A percentile compares a stretch with the other conserved stretches of the same genome.
Conservation (phyloP, 2,113 vertebrate genomes). For the Notothenia coriiceps region DNA sequence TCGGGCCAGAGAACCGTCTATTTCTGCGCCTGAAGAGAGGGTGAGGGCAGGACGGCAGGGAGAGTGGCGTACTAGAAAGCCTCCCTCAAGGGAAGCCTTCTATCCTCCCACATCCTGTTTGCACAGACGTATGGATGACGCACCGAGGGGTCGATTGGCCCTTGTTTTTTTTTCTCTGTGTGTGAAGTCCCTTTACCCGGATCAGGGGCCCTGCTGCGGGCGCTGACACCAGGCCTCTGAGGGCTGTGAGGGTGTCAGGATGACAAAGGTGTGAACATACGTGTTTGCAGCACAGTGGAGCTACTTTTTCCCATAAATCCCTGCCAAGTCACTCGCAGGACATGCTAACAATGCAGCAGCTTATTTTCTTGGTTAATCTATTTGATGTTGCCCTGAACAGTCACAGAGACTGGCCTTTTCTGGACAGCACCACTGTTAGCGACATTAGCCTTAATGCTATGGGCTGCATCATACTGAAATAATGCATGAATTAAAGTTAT, state of each 20-base stretch:
- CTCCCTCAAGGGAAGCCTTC: constrained; percentile 64
- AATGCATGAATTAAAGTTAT: too few species aligned
- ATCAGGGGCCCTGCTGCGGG: constrained; percentile 19
- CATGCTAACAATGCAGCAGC: neutral
- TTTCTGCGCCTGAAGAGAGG: constrained; percentile 71
- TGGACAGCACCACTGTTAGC: neutral
- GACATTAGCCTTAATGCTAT: neutral
- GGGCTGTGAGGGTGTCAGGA: constrained; percentile 30
- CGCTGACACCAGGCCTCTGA: constrained; percentile 18
- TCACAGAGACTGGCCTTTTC: neutral
- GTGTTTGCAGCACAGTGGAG: neutral
- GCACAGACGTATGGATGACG: constrained; percentile 80
- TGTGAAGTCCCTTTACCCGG: constrained; percentile 43
- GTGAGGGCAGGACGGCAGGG: constrained; percentile 67
- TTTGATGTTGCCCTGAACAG: neutral
- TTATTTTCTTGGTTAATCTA: neutral
- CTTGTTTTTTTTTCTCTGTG: constrained; percentile 46
- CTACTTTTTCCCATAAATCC: constrained; percentile 9
- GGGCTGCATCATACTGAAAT: neutral
- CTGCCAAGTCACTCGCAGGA: neutral
- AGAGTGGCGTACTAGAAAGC: constrained; percentile 65
- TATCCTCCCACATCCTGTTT: constrained; percentile 80
- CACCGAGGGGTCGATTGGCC: constrained; percentile 63
- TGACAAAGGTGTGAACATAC: constrained; percentile 57
- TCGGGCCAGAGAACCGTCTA: constrained; percentile 62